phyloP scores from a whole-genome alignment of 2,888 invertebrate species.

The Lasioglossum vierecki region DNA sequence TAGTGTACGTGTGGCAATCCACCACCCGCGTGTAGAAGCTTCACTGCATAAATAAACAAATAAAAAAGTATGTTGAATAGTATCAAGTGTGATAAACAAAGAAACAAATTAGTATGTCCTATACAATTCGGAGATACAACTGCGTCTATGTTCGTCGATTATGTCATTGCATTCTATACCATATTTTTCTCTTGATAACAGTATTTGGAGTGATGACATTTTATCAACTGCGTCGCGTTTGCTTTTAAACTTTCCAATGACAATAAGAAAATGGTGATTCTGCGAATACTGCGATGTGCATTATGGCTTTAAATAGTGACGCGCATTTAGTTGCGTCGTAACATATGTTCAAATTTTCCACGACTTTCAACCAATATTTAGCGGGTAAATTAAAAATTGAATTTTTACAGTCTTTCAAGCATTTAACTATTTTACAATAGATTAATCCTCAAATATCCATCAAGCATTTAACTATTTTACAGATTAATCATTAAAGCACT shows the following conservation, averaged over 20 bases:
- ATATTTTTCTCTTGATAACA: background rate
- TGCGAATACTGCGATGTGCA: background rate
- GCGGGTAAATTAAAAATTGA: background rate
- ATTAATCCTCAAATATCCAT: background rate
- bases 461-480: background rate
- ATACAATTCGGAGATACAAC: background rate
- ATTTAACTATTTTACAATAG: background rate
- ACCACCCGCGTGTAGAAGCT: background rate
- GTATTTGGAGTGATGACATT: background rate
- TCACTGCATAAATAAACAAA: background rate
- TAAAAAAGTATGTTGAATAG: background rate
- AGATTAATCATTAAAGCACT: background rate
- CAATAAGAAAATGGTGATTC: background rate
- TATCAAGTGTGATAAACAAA: background rate
- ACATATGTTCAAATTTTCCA: background rate
- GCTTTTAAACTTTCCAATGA: background rate
- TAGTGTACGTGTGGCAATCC: background rate
- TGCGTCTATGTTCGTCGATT: background rate
- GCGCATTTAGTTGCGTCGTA: background rate
- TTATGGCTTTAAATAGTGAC: background rate
- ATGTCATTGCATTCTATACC: background rate
- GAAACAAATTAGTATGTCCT: background rate
- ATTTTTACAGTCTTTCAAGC: background rate
- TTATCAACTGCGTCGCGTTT: background rate
- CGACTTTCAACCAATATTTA: background rate